These are phyloP conservation scores for Ramazzottius varieornatus DNA, from an alignment of 2,888 invertebrate genomes.

Conservation along the genomic window DNA sequence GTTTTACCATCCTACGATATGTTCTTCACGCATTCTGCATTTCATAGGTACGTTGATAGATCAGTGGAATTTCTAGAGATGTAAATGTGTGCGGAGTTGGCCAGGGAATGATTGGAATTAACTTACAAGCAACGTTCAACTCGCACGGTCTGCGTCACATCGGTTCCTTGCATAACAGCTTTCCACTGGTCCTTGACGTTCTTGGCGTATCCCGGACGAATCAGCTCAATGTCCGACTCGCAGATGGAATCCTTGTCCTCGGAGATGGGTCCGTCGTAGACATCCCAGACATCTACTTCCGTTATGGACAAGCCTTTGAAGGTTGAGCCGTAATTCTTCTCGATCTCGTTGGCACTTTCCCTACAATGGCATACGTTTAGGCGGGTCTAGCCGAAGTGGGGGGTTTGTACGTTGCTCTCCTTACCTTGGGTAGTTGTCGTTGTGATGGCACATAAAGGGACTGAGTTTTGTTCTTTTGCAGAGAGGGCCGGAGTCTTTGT, in stretches of 20 bases:
- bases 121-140: conserved; percentile 3
- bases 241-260: conserved; percentile 2
- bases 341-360: background rate
- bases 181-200: background rate
- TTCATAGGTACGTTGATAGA: no score
- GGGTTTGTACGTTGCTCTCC: background rate
- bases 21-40: no score
- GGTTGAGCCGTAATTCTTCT: background rate
- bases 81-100: no score
- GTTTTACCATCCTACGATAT: no score
- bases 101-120: no score
- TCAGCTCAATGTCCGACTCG: conserved; percentile 2
- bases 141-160: background rate
- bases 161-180: background rate
- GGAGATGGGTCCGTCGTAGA: background rate
- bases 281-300: conserved; percentile 3
- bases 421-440: background rate
- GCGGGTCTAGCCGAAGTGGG: no score
- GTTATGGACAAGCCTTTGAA: background rate
- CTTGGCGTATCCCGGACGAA: conserved; percentile 1
- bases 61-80: no score
- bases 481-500: background rate
- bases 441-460: background rate
- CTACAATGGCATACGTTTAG: background rate
- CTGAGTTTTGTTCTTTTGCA: background rate